Conservation (phyloP, 1,140 invertebrate genomes). For the Agraylea sexmaculata region DNA sequence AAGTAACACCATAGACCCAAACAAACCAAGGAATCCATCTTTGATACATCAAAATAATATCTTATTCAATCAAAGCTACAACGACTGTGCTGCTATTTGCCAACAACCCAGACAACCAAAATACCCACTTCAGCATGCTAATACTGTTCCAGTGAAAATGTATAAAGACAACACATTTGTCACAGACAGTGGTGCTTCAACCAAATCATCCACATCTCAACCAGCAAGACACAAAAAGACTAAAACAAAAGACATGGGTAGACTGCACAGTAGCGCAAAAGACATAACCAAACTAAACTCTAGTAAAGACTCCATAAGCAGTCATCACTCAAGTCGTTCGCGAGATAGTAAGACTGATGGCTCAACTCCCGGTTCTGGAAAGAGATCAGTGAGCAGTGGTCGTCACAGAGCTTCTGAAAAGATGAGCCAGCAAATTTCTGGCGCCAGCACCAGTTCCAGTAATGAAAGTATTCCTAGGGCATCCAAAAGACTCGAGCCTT, state of each 20-base stretch:
- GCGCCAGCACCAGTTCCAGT: conserved; percentile 39
- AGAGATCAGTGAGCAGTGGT: conserved; percentile 23
- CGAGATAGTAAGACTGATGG: conserved; percentile 37
- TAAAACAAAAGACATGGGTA: conserved; percentile 33
- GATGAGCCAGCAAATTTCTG: conserved; percentile 39
- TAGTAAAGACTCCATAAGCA: conserved; percentile 37
- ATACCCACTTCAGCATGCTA: not conserved
- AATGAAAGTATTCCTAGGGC: conserved; percentile 39
- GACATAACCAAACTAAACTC: conserved; percentile 36
- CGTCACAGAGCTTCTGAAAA: conserved; percentile 38
- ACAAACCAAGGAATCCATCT: conserved; percentile 4
- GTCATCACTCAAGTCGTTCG: conserved; percentile 38
- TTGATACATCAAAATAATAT: not conserved
- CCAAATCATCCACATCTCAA: conserved; percentile 32
- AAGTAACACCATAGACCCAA: conserved; percentile 20
- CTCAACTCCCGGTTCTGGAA: conserved; percentile 34
- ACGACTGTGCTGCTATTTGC: conserved; percentile 15
- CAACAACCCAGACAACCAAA: conserved; percentile 4
- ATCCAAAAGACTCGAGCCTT: conserved; percentile 41
- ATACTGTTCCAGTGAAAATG: conserved; percentile 9
- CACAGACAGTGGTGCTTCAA: conserved; percentile 22
- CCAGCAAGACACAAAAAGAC: conserved; percentile 37
- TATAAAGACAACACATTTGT: conserved; percentile 13
- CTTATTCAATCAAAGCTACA: conserved; percentile 18
- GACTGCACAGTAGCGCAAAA: conserved; percentile 31